phyloP scores from a whole-genome alignment of 2,888 invertebrate species.

The Sminthurides aquaticus region DNA sequence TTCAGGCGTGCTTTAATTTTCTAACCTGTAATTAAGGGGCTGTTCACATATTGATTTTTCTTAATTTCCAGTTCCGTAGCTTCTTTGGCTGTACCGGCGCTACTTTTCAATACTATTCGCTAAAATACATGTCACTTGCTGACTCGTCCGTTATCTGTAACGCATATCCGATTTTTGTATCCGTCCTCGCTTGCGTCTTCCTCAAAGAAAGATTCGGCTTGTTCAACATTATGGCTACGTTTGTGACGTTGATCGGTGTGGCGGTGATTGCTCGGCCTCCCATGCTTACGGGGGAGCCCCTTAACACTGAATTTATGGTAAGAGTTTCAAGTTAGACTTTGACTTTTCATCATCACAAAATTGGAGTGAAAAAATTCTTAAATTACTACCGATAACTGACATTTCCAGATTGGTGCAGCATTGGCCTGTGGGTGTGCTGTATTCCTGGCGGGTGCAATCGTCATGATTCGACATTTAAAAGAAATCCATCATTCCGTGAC shows the following conservation, averaged over 20 bases:
- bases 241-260: constrained; percentile 35
- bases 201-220: constrained; percentile 36
- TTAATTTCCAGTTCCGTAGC: constrained; percentile 32
- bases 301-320: constrained; percentile 35
- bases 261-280: constrained; percentile 35
- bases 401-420: constrained; percentile 34
- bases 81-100: constrained; percentile 40
- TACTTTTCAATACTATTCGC: constrained; percentile 37
- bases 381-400: neutral
- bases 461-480: constrained; percentile 41
- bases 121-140: constrained; percentile 36
- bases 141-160: constrained; percentile 41
- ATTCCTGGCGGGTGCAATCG: constrained; percentile 38
- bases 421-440: constrained; percentile 37
- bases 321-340: neutral
- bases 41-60: neutral
- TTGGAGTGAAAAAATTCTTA: neutral
- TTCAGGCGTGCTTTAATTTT: constrained; percentile 10
- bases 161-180: constrained; percentile 38
- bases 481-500: constrained; percentile 40
- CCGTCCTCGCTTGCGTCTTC: constrained; percentile 32
- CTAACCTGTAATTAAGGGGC: neutral
- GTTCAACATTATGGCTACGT: constrained; percentile 30
- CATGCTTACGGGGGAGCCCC: constrained; percentile 31
- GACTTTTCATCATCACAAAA: too few relatives aligned